These are phyloP conservation scores for Carcharodon carcharias DNA, from an alignment of 2,797 vertebrate genomes.

Conservation along the genomic window DNA sequence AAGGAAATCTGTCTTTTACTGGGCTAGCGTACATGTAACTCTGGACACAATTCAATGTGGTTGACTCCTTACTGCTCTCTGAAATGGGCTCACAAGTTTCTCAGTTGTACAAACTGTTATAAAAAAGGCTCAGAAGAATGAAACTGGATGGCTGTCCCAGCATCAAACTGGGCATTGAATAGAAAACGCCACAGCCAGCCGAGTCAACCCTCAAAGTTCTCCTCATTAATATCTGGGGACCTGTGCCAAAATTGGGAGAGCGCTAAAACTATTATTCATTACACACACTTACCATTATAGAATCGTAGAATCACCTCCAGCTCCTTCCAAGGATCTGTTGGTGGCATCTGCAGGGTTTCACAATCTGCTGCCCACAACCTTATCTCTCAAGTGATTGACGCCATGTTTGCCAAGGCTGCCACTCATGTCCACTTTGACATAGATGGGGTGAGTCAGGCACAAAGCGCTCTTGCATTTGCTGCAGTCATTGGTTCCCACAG, in stretches of 20 bases:
- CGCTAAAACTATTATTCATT: neutral
- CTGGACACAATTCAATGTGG: neutral
- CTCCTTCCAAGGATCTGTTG: too few relatives aligned
- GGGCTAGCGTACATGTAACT: neutral
- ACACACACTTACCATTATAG: neutral
- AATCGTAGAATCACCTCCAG: too few relatives aligned
- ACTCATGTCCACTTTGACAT: too few relatives aligned
- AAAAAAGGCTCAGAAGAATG: neutral
- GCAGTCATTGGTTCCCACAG: neutral
- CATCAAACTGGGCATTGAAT: neutral
- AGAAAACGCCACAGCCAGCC: neutral
- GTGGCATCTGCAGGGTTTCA: too few relatives aligned
- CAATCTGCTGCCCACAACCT: too few relatives aligned
- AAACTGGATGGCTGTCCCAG: neutral
- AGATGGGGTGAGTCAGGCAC: too few relatives aligned
- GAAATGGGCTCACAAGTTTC: neutral
- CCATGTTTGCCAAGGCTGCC: too few relatives aligned
- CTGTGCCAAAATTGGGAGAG: neutral
- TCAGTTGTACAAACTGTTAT: neutral
- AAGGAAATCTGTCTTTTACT: neutral
- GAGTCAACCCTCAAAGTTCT: neutral
- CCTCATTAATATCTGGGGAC: neutral
- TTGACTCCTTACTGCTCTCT: neutral
- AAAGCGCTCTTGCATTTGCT: neutral
- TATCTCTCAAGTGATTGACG: too few relatives aligned